These are phyloP conservation scores for Silurus aristotelis DNA, from an alignment of 2,797 vertebrate genomes.

Conservation along the genomic window DNA sequence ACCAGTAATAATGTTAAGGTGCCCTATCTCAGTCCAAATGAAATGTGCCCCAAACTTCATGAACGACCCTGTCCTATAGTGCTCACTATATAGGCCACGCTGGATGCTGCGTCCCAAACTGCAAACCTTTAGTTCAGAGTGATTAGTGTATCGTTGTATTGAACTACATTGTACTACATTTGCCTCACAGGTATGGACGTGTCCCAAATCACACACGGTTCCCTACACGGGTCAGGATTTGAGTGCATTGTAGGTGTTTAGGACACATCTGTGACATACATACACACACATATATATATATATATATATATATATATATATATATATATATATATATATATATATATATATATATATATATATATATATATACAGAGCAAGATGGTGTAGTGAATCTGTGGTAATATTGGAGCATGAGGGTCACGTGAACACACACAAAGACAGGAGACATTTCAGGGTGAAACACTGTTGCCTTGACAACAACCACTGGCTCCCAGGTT, in stretches of 20 bases:
- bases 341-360: no score
- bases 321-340: no score
- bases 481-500: conserved; percentile 73
- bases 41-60: background rate
- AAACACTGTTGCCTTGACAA: conserved; percentile 75
- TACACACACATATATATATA: no score
- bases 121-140: background rate
- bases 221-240: background rate
- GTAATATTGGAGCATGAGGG: background rate
- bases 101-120: background rate
- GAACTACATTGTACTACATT: background rate
- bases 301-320: no score
- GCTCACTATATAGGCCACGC: background rate
- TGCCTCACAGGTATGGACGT: background rate
- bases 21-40: no score
- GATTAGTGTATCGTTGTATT: no score
- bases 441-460: conserved; percentile 73
- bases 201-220: background rate
- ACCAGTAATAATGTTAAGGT: background rate
- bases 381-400: no score
- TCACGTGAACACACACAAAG: conserved; percentile 24
- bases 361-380: no score
- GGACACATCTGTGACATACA: background rate
- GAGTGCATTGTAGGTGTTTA: background rate
- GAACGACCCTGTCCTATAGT: no score